Conservation (phyloP, 2,113 vertebrate genomes). For the Gadus chalcogrammus region DNA sequence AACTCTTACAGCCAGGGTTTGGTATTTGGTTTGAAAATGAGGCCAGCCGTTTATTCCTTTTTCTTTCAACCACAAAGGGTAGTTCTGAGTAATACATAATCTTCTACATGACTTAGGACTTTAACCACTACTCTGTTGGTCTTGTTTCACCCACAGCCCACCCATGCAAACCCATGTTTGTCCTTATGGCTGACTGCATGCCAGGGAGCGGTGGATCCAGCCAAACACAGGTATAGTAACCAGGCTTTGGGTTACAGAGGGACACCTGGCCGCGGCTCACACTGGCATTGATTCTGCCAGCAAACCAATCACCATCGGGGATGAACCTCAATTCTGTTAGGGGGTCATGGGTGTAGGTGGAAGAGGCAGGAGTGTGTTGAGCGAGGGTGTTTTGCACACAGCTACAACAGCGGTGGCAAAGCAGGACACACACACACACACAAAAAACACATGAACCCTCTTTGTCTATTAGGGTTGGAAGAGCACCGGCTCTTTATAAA, state of each 20-base stretch:
- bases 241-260: conserved; percentile 55
- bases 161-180: conserved; percentile 63
- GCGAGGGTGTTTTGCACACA: conserved; percentile 40
- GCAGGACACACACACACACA: conserved; percentile 49
- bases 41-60: conserved; percentile 32
- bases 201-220: conserved; percentile 65
- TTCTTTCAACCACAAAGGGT: conserved; percentile 23
- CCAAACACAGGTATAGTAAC: conserved; percentile 58
- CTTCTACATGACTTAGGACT: too few species aligned
- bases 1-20: conserved; percentile 26
- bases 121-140: too few species aligned
- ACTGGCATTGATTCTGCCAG: conserved; percentile 67
- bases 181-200: conserved; percentile 55
- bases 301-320: conserved; percentile 70
- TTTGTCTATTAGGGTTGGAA: conserved; percentile 51
- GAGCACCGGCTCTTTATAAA: conserved; percentile 57
- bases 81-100: conserved; percentile 25
- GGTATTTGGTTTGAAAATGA: conserved; percentile 21
- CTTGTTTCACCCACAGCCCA: too few species aligned
- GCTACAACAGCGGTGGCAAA: conserved; percentile 40
- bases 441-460: conserved; percentile 47
- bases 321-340: conserved; percentile 67
- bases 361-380: conserved; percentile 52
- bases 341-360: conserved; percentile 65
- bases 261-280: conserved; percentile 35